These are phyloP conservation scores for Drosophila willistoni DNA, from an alignment of 1,140 invertebrate genomes.

Conservation along the genomic window DNA sequence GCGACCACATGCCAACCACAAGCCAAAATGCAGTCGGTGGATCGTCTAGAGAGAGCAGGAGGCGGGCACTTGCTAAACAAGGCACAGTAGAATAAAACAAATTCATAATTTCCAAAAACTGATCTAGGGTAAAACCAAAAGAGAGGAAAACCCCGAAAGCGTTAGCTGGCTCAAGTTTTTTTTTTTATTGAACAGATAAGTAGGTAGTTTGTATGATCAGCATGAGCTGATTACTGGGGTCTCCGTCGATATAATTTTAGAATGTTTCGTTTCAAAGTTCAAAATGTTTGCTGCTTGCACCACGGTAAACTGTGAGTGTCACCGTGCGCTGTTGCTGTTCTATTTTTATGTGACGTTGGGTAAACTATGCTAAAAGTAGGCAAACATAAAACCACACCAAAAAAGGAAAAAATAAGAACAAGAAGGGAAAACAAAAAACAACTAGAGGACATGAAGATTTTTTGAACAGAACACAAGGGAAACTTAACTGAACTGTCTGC, in stretches of 20 bases:
- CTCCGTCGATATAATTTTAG: no score
- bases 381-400: slow-evolving; percentile 43
- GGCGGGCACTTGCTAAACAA: neutral
- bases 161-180: no score
- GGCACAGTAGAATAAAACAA: neutral
- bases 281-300: neutral
- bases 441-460: slow-evolving; percentile 55
- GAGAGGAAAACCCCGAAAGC: no score
- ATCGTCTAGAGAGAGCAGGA: slow-evolving; percentile 24
- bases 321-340: slow-evolving; percentile 44
- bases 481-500: slow-evolving; percentile 46
- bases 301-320: slow-evolving; percentile 44
- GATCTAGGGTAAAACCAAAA: no score
- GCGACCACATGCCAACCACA: slow-evolving; percentile 69
- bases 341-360: slow-evolving; percentile 76
- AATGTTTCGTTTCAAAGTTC: no score
- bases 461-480: slow-evolving; percentile 30
- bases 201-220: no score
- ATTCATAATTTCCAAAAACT: no score
- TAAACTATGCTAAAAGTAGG: slow-evolving; percentile 74
- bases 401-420: slow-evolving; percentile 20
- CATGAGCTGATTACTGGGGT: no score
- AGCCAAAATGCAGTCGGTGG: slow-evolving; percentile 63
- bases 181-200: no score
- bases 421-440: slow-evolving; percentile 30